A percentile compares a stretch with the other conserved stretches of the same genome.
phyloP scores from a whole-genome alignment of 2,113 vertebrate genomes.

The Gymnocephalus cernua region DNA sequence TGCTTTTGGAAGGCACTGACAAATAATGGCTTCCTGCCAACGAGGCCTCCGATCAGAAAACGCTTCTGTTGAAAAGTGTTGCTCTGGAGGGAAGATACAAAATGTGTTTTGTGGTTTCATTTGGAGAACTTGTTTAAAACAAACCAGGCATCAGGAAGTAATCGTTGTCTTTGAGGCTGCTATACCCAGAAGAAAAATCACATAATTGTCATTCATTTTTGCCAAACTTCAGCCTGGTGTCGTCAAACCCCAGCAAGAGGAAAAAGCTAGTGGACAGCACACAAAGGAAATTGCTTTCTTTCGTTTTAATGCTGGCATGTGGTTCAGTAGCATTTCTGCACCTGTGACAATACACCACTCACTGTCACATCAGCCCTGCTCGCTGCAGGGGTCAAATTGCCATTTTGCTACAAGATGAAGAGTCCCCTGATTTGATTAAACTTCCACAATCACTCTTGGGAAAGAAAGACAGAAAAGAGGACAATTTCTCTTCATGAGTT shows the following conservation, averaged over 20 bases:
- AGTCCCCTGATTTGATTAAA: slow-evolving; percentile 73
- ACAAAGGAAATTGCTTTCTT: slow-evolving; percentile 81
- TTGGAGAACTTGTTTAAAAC: background rate
- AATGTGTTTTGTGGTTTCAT: background rate
- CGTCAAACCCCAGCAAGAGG: slow-evolving; percentile 33
- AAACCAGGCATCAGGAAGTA: background rate
- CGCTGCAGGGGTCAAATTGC: slow-evolving; percentile 81
- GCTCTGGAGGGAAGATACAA: background rate
- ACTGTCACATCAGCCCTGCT: slow-evolving; percentile 59
- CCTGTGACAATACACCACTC: slow-evolving; percentile 77
- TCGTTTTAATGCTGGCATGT: slow-evolving; percentile 75
- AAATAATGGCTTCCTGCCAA: background rate
- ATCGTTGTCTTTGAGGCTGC: background rate
- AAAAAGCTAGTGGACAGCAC: slow-evolving; percentile 56
- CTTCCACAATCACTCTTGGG: slow-evolving; percentile 66
- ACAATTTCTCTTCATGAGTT: slow-evolving; percentile 66
- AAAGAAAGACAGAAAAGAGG: slow-evolving; percentile 48
- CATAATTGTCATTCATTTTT: slow-evolving; percentile 52
- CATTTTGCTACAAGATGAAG: slow-evolving; percentile 76
- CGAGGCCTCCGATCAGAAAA: background rate
- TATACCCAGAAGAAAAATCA: background rate
- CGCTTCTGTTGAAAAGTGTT: background rate
- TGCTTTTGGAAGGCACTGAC: background rate
- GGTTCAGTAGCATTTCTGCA: slow-evolving; percentile 71
- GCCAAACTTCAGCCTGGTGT: slow-evolving; percentile 47